Evolutionary conservation across 92 coral and sea anemone genomes (phyloP).

Genomic region (Epizoanthus ramosus): DNA sequence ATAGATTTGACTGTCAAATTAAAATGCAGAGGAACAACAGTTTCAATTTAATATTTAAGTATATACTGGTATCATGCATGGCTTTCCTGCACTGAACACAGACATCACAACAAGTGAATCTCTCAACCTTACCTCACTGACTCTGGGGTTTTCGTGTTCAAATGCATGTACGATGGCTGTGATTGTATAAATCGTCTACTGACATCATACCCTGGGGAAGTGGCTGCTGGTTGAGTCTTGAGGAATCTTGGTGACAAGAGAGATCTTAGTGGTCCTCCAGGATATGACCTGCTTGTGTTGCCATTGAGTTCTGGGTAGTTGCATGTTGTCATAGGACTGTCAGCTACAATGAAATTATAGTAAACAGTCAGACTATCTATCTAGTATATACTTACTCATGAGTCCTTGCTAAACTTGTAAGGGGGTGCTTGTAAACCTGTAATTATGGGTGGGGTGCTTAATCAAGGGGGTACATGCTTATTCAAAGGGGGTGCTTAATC

Average conservation of each 20-base stretch:
- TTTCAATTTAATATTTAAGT: too few species aligned
- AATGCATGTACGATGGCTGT: constrained; percentile 45
- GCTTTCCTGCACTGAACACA: too few species aligned
- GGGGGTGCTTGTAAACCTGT: too few species aligned
- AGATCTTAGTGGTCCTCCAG: constrained; percentile 51
- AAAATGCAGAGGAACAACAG: too few species aligned
- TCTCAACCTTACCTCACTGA: too few species aligned
- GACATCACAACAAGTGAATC: too few species aligned
- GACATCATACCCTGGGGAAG: constrained; percentile 19
- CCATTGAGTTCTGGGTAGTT: constrained; percentile 55
- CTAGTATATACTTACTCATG: too few species aligned
- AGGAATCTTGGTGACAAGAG: constrained; percentile 71
- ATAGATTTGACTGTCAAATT: too few species aligned
- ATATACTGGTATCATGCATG: too few species aligned
- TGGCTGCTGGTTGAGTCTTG: constrained; percentile 74
- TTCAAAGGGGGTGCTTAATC: too few species aligned
- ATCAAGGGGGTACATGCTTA: too few species aligned
- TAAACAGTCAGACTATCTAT: not conserved
- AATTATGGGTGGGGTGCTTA: not conserved
- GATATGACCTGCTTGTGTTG: constrained; percentile 24
- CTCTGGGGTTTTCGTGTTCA: constrained; percentile 36
- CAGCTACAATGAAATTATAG: constrained; percentile 54
- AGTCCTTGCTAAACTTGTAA: not conserved
- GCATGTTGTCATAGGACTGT: constrained; percentile 78
- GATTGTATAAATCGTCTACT: constrained; percentile 16